Evolutionary conservation across 1,140 invertebrate species (phyloP), one percentile per base, ranked within the genome.

Genomic region (Lepidurus apus): DNA sequence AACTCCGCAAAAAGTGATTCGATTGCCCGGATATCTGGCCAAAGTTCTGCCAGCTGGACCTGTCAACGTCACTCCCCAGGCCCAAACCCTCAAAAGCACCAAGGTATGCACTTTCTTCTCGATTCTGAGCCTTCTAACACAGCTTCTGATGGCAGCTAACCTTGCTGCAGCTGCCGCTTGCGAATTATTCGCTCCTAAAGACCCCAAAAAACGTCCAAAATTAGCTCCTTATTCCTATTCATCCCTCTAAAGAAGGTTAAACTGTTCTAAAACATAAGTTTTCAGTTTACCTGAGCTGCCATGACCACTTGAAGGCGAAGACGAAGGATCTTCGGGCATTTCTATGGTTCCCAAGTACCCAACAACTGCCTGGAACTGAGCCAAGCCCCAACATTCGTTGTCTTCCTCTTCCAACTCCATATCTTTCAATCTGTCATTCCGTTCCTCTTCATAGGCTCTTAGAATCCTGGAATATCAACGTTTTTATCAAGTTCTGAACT

Each of bases 331-430:
- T 84, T 93, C 92, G 0, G 95, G 95, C 87, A 96, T 96, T 86
- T 98, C 96, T 75, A 98, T 96, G 0, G 95, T 97, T 6, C 96
- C 96, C 74, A 98, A 87, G 85, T 98, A 98, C 0, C 96, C 95
- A 4, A 98, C 94, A 17, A 98, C 90, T 0, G 93, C 93, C 80
- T 92, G 89, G 82, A 93, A 93, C 78, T 65, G 53, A 13, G 53
- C 53, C 53, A 65, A 65, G 17, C 53, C 53, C 53, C 53, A 65
- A 21, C 53, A 65, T 17, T 65, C 53, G 53, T 65, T 65, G 21
- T 65, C 53, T 65, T 65, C 53, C 21, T 65, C 53, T 65, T 65
- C 53, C 53, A 65, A 65, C 21, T 65, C 53, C 53, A 65, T 65
- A 17, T 65, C 53, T 17, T 65, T 65, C 53, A 65, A n/a, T 17